These are phyloP conservation scores for Vombatus ursinus DNA, from an alignment of 2,113 vertebrate genomes.

Conservation along the genomic window DNA sequence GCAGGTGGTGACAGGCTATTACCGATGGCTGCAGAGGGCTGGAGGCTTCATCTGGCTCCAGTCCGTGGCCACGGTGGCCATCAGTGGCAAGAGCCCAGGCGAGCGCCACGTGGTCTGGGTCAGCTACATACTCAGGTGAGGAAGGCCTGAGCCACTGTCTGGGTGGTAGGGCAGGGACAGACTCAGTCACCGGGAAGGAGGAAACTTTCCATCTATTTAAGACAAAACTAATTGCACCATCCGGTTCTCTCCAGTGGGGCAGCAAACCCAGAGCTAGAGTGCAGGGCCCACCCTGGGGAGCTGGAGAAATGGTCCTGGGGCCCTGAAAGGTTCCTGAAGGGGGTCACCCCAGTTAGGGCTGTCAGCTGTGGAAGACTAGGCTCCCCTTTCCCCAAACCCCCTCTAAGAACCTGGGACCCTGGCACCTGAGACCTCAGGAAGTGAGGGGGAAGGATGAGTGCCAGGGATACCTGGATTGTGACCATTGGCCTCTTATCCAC, in stretches of 20 bases:
- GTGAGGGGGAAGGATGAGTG: neutral
- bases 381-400: neutral
- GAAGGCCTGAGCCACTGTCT: neutral
- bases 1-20: constrained; percentile 92
- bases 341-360: neutral
- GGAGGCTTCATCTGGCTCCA: constrained; percentile 94
- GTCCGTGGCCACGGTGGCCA: constrained; percentile 92
- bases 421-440: no score
- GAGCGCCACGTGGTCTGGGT: constrained; percentile 96
- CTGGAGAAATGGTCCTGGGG: neutral
- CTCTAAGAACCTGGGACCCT: neutral
- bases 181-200: neutral
- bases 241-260: neutral
- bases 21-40: constrained; percentile 92
- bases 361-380: no score
- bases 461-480: neutral
- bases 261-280: neutral
- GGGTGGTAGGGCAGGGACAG: neutral
- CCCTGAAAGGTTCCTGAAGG: neutral
- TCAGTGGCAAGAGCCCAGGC: constrained; percentile 91
- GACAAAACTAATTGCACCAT: neutral
- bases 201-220: neutral
- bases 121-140: constrained; percentile 93
- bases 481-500: constrained; percentile 35
- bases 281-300: neutral